These are phyloP conservation scores for Cheilosia variabilis DNA, from an alignment of 2,888 invertebrate genomes.

Conservation along the genomic window DNA sequence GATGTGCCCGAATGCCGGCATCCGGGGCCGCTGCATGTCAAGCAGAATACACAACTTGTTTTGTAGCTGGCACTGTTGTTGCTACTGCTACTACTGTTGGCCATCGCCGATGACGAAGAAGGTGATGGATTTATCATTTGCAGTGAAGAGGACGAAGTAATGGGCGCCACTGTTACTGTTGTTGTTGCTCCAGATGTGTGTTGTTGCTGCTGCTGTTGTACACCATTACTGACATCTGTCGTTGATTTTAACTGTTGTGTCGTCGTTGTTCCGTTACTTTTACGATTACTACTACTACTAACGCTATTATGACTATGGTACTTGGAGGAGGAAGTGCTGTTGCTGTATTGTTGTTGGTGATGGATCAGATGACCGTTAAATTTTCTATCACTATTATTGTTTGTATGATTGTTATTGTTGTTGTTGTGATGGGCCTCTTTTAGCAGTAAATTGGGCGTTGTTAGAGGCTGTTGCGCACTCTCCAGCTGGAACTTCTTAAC, in stretches of 20 bases:
- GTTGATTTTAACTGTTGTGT: constrained; percentile 59
- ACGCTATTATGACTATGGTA: constrained; percentile 70
- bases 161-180: constrained; percentile 46
- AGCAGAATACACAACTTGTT: constrained; percentile 78
- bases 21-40: constrained; percentile 78
- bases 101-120: constrained; percentile 50
- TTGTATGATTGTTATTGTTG: constrained; percentile 65
- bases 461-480: constrained; percentile 70
- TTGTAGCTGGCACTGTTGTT: constrained; percentile 74
- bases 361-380: constrained; percentile 61
- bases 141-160: constrained; percentile 55
- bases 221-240: constrained; percentile 66
- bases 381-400: constrained; percentile 70
- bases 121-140: constrained; percentile 58
- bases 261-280: constrained; percentile 67
- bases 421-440: constrained; percentile 73
- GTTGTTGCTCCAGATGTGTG: constrained; percentile 58
- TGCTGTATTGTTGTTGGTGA: constrained; percentile 66
- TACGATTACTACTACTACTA: constrained; percentile 70
- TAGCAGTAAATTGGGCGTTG: constrained; percentile 56
- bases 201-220: constrained; percentile 25
- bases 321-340: constrained; percentile 66
- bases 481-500: constrained; percentile 83
- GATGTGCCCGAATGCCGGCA: constrained; percentile 78
- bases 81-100: constrained; percentile 34